Conservation (phyloP, 2,113 vertebrate genomes). For the Eptesicus fuscus region DNA sequence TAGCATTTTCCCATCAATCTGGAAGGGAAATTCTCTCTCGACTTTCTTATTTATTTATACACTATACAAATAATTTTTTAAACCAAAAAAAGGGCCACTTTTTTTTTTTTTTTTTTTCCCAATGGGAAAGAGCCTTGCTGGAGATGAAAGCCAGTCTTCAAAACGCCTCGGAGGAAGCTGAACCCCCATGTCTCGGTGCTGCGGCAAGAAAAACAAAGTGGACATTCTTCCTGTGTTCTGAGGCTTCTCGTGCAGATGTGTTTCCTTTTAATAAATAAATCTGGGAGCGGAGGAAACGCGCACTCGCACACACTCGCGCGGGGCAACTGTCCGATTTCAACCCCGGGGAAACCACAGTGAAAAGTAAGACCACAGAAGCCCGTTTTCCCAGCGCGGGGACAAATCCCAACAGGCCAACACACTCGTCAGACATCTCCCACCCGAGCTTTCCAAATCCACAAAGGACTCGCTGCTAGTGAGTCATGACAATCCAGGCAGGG, state of each 20-base stretch:
- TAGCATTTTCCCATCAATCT: slow-evolving; percentile 43
- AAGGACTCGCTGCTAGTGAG: neutral
- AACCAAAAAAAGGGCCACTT: slow-evolving; percentile 17
- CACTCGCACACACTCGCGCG: slow-evolving; percentile 34
- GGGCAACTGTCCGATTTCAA: slow-evolving; percentile 19
- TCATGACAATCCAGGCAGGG: neutral
- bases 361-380: neutral
- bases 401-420: neutral
- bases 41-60: slow-evolving; percentile 75
- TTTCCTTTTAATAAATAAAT: slow-evolving; percentile 75
- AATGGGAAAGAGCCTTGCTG: slow-evolving; percentile 75
- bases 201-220: slow-evolving; percentile 84
- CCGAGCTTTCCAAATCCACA: neutral
- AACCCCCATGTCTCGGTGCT: slow-evolving; percentile 80
- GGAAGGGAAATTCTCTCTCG: slow-evolving; percentile 58
- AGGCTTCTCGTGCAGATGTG: slow-evolving; percentile 81
- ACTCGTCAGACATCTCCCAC: accelerated
- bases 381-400: neutral
- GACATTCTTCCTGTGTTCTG: slow-evolving; percentile 78
- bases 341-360: neutral
- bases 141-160: slow-evolving; percentile 83
- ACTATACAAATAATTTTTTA: slow-evolving; percentile 78
- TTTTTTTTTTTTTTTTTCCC: slow-evolving; percentile 73
- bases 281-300: slow-evolving; percentile 34
- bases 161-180: slow-evolving; percentile 80